Conservation (phyloP, 1,140 invertebrate species). For the Anoplolepis gracilipes region DNA sequence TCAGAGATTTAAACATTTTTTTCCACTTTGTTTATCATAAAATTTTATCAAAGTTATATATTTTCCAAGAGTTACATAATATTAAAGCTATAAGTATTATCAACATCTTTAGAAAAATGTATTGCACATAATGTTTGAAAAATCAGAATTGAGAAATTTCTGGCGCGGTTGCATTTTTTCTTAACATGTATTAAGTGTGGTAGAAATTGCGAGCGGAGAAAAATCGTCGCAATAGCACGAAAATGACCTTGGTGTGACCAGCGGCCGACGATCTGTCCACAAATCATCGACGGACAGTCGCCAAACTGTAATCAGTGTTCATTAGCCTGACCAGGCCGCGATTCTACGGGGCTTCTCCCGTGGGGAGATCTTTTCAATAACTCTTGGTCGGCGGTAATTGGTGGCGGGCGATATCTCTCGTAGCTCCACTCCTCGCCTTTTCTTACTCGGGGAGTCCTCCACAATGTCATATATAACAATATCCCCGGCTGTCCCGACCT, state of each 20-base stretch:
- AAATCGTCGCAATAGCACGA: conserved; percentile 32
- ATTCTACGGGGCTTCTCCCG: conserved; percentile 77
- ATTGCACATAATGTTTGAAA: not conserved
- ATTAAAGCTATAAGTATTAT: not conserved
- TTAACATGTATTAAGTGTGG: conserved; percentile 24
- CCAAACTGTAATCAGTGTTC: conserved; percentile 85
- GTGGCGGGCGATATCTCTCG: conserved; percentile 82
- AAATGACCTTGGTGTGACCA: conserved; percentile 5
- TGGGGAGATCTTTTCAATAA: conserved; percentile 85
- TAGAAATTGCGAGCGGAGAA: conserved; percentile 21
- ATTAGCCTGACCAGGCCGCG: conserved; percentile 81
- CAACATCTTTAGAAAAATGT: not conserved
- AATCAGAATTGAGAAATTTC: not conserved
- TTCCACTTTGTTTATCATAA: not conserved
- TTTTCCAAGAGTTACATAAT: no score
- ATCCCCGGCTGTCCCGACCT: conserved; percentile 80
- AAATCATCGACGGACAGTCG: conserved; percentile 81
- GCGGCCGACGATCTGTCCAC: conserved; percentile 70
- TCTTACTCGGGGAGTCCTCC: conserved; percentile 67
- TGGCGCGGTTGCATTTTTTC: not conserved
- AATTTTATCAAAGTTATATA: no score
- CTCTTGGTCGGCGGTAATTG: conserved; percentile 84
- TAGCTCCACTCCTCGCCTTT: conserved; percentile 75
- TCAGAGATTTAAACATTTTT: not conserved
- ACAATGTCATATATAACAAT: conserved; percentile 86